Evolutionary conservation across 2,888 invertebrate species (phyloP), one percentile per base, ranked within the genome.

Genomic region (Margaritifera margaritifera): DNA sequence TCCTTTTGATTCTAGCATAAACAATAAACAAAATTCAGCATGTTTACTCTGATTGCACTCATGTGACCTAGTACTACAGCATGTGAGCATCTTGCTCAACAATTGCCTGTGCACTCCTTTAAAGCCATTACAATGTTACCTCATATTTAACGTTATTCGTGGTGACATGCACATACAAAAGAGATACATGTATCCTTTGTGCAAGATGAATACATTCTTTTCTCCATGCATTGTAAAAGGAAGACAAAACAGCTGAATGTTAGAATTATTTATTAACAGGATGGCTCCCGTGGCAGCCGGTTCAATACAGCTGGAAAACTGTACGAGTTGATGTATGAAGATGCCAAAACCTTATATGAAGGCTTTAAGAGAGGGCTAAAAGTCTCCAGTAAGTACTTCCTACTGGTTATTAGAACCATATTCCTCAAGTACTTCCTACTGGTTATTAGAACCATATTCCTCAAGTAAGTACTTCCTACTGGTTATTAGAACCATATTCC

Each of bases 341-440:
- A 82, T 66, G 80, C 75, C 4, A 72, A 63, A 31, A 84, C 84
- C 11, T 72, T 75, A 51, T 77, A 82, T 57, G 84, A 85, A 53
- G 69, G 71, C 0, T 84, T 85, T 67, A 76, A 80, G 66, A 71
- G 82, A 53, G 85, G 85, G 27, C 66, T 84, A 18, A 68, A 66
- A 62, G 62, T 83, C 52, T 82, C 86, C 51, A 72, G 84, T 84
- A 69, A 73, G 80, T 74, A 54, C 18, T 11, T 50, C 27, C 15
- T 51, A 22, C n/a, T 25, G 4, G 20, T n/a, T 31, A 11, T 24
- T 15, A 60, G 6, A 54, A 18, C 19, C 20, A 24, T 55, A 52
- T 20, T 55, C 19, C 25, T 51, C 20, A 18, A 24, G 25, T n/a
- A n/a, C n/a, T n/a, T n/a, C n/a, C n/a, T n/a, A n/a, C n/a, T n/a